These are phyloP conservation scores for Peromyscus melanophrys DNA, from an alignment of 2,797 vertebrate genomes.

Conservation along the genomic window DNA sequence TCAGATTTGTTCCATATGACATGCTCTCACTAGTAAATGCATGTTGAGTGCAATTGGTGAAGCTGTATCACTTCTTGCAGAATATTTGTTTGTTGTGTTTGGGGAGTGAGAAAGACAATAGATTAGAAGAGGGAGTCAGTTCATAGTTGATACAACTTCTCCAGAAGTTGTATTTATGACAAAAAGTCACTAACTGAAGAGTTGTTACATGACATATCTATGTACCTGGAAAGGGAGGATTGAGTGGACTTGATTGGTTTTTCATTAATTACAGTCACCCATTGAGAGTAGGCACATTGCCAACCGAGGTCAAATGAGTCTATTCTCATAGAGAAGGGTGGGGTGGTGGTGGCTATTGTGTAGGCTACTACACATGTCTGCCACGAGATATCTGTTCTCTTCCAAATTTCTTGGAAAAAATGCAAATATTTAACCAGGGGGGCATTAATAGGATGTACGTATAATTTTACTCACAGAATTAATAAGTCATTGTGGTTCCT, in stretches of 20 bases:
- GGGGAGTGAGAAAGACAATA: conserved; percentile 34
- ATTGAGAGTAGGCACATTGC: conserved; percentile 45
- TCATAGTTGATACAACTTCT: conserved; percentile 65
- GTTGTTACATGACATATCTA: conserved; percentile 20
- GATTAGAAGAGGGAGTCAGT: conserved; percentile 46
- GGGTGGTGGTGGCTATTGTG: neutral
- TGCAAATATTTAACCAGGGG: conserved; percentile 15
- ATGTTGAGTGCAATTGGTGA: conserved; percentile 58
- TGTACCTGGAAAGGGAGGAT: conserved; percentile 37
- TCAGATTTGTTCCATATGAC: conserved; percentile 76
- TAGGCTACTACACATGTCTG: neutral
- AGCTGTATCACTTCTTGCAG: conserved; percentile 42
- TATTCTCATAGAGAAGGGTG: conserved; percentile 57
- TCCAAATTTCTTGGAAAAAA: conserved; percentile 38
- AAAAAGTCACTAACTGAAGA: conserved; percentile 48
- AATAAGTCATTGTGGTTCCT: conserved; percentile 55
- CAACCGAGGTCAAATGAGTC: conserved; percentile 53
- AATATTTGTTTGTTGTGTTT: conserved; percentile 65
- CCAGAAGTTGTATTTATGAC: conserved; percentile 37
- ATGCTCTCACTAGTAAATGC: conserved; percentile 59
- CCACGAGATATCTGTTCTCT: conserved; percentile 3
- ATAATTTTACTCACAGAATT: conserved; percentile 65
- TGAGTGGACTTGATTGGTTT: conserved; percentile 46
- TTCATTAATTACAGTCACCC: conserved; percentile 66
- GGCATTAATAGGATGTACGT: neutral